Evolutionary conservation across 2,113 vertebrate genomes (phyloP).

Genomic region (Morone chrysops): DNA sequence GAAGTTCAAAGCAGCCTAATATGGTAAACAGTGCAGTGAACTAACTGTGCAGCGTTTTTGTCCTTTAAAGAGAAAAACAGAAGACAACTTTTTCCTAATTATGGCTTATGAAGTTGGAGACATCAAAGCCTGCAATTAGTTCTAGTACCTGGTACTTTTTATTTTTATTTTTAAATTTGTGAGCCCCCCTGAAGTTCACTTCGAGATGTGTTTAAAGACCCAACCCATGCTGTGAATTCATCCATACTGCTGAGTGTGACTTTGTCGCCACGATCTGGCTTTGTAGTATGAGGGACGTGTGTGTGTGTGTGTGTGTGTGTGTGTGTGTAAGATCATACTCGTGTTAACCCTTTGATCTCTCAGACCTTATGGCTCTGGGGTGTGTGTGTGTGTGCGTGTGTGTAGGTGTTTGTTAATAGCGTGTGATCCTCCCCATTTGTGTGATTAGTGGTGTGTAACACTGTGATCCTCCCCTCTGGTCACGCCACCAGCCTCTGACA

Average conservation of each 20-base stretch:
- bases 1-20: neutral
- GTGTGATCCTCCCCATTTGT: slow-evolving; percentile 56
- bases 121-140: slow-evolving; percentile 23
- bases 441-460: slow-evolving; percentile 53
- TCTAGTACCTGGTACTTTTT: neutral
- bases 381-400: slow-evolving; percentile 23
- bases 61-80: neutral
- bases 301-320: slow-evolving; percentile 13
- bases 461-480: slow-evolving; percentile 63
- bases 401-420: slow-evolving; percentile 19
- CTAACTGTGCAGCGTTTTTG: neutral
- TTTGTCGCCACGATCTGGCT: slow-evolving; percentile 30
- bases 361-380: slow-evolving; percentile 12
- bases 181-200: neutral
- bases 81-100: neutral
- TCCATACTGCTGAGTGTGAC: neutral
- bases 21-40: neutral
- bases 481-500: slow-evolving; percentile 32
- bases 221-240: neutral
- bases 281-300: neutral
- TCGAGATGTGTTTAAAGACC: neutral
- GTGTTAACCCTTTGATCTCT: slow-evolving; percentile 47
- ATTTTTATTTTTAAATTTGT: neutral
- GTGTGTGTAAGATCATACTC: slow-evolving; percentile 13
- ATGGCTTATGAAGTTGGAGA: neutral